Evolutionary conservation across 1,140 invertebrate genomes (phyloP).

Genomic region (Propsilocerus akamusi): DNA sequence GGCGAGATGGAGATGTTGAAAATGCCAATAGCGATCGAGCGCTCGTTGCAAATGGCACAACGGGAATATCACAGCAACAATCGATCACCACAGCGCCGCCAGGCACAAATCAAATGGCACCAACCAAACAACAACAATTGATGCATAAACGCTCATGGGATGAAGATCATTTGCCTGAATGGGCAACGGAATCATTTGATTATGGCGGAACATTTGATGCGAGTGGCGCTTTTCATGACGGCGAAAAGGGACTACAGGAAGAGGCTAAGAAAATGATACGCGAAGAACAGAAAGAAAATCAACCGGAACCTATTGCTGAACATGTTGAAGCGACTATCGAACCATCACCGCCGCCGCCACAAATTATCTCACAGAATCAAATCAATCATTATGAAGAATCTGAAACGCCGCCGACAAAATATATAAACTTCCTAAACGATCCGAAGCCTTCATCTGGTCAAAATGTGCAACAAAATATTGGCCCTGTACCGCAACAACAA

Average conservation of each 20-base stretch:
- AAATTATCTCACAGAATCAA: too few species aligned
- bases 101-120: neutral
- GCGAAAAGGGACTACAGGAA: conserved; percentile 33
- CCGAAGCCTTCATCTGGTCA: too few species aligned
- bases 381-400: too few species aligned
- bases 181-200: conserved; percentile 54
- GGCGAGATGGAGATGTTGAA: conserved; percentile 39
- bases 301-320: too few species aligned
- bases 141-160: conserved; percentile 25
- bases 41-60: conserved; percentile 13
- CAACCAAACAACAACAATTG: neutral
- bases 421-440: too few species aligned
- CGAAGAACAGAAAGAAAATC: too few species aligned
- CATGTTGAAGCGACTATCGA: too few species aligned
- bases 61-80: conserved; percentile 4
- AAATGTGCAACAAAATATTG: neutral
- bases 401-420: too few species aligned
- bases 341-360: too few species aligned
- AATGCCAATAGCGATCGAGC: conserved; percentile 15
- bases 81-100: neutral
- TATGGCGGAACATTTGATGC: conserved; percentile 73
- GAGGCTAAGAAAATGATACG: conserved; percentile 11
- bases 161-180: conserved; percentile 50
- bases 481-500: too few species aligned
- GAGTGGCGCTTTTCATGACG: conserved; percentile 61